A percentile compares a stretch with the other conserved stretches of the same genome.
Conservation (phyloP, 2,797 vertebrate genomes). For the Potorous gilbertii region DNA sequence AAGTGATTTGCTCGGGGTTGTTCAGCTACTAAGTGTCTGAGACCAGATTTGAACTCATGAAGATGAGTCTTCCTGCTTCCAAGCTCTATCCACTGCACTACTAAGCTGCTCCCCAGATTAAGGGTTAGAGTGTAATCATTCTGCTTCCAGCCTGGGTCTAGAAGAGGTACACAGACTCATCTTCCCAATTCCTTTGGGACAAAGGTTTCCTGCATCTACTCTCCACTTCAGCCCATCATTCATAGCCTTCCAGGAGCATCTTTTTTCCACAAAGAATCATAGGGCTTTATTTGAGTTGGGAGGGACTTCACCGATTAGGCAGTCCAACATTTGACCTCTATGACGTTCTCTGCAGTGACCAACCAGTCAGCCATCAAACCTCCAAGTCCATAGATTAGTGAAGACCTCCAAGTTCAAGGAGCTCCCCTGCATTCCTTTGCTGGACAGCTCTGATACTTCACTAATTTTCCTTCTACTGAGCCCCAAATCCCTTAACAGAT, state of each 20-base stretch:
- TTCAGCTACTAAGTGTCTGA: not conserved
- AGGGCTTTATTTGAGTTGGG: not conserved
- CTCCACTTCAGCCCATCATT: not conserved
- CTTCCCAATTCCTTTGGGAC: not conserved
- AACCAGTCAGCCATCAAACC: not conserved
- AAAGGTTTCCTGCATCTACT: not conserved
- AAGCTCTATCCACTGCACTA: not conserved
- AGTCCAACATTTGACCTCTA: not conserved
- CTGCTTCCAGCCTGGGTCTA: not conserved
- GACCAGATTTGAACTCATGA: not conserved
- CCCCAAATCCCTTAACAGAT: not conserved
- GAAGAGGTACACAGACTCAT: not conserved
- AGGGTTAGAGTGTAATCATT: not conserved
- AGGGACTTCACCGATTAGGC: not conserved
- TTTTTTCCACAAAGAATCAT: not conserved
- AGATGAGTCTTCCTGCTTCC: not conserved
- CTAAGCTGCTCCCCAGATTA: not conserved
- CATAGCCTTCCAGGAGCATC: not conserved
- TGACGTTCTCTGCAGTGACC: not conserved
- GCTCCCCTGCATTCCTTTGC: not conserved
- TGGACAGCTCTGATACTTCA: not conserved
- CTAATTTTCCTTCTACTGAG: not conserved
- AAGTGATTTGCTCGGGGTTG: not conserved
- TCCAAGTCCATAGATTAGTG: not conserved
- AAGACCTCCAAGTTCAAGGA: not conserved